Percentiles rank a stretch among this genome's conserved stretches.
phyloP scores from a whole-genome alignment of 2,113 vertebrate genomes.

The Pterocles orientalis region DNA sequence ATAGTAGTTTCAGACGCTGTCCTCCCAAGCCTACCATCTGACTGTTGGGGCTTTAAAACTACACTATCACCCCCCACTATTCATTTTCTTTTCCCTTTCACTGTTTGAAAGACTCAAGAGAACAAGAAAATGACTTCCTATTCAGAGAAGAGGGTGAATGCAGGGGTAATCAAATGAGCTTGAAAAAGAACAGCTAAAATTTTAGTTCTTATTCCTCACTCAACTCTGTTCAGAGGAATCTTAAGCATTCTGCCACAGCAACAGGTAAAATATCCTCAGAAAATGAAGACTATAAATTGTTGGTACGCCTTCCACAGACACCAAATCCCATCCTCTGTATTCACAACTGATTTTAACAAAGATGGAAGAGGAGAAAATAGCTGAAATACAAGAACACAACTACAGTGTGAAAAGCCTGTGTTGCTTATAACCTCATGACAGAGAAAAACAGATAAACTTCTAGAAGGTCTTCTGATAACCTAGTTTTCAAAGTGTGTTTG shows the following conservation, averaged over 20 bases:
- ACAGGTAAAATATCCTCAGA: neutral
- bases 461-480: neutral
- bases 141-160: neutral
- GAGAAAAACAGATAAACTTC: neutral
- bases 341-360: neutral
- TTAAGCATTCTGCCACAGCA: neutral
- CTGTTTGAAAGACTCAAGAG: neutral
- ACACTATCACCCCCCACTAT: neutral
- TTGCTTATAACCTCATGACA: neutral
- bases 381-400: neutral
- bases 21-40: neutral
- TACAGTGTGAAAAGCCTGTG: neutral
- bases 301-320: neutral
- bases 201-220: neutral
- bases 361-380: neutral
- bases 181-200: slow-evolving; percentile 28
- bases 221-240: slow-evolving; percentile 12
- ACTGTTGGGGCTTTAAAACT: neutral
- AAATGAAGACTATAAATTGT: neutral
- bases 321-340: neutral
- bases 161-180: neutral
- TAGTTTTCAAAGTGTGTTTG: neutral
- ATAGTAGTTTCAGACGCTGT: neutral
- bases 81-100: neutral
- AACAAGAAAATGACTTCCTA: slow-evolving; percentile 20